phyloP scores from a whole-genome alignment of 2,797 vertebrate species.

The Pangasius larnaudii region DNA sequence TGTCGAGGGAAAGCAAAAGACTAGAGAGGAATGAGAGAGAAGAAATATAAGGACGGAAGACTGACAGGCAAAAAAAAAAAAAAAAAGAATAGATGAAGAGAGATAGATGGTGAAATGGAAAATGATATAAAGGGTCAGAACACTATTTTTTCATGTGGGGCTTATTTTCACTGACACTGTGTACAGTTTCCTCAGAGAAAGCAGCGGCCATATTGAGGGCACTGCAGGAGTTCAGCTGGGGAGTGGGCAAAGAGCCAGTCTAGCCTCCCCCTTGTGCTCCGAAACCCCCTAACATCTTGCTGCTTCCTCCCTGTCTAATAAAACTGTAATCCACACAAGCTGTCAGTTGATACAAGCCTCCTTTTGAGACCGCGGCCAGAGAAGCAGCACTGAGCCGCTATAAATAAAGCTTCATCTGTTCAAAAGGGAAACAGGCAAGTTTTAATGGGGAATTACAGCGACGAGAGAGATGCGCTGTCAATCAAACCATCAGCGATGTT shows the following conservation, averaged over 20 bases:
- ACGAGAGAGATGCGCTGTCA: conserved; percentile 46
- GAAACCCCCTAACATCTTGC: conserved; percentile 81
- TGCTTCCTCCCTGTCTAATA: conserved; percentile 81
- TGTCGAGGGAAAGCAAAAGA: conserved; percentile 13
- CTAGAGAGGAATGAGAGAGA: conserved; percentile 10
- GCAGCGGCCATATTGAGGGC: conserved; percentile 76
- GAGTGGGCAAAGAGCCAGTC: conserved; percentile 72
- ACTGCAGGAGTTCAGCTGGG: conserved; percentile 77
- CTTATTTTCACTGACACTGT: conserved; percentile 62
- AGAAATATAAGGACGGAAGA: neutral
- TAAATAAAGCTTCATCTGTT: conserved; percentile 79
- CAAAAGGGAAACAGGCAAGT: conserved; percentile 66
- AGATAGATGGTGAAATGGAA: neutral
- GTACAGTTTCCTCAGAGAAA: conserved; percentile 59
- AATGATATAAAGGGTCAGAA: conserved; percentile 31
- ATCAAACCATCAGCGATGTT: conserved; percentile 44
- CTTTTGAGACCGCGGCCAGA: conserved; percentile 75
- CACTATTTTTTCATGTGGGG: conserved; percentile 36
- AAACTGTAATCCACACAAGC: conserved; percentile 85
- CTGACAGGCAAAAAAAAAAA: neutral
- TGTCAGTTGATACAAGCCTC: conserved; percentile 84
- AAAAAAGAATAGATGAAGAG: neutral
- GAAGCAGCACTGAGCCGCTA: conserved; percentile 72
- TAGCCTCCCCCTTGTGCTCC: conserved; percentile 70
- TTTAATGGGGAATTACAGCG: conserved; percentile 66